Evolutionary conservation across 1,140 invertebrate species (phyloP).

Genomic region (Acarapis woodi): DNA sequence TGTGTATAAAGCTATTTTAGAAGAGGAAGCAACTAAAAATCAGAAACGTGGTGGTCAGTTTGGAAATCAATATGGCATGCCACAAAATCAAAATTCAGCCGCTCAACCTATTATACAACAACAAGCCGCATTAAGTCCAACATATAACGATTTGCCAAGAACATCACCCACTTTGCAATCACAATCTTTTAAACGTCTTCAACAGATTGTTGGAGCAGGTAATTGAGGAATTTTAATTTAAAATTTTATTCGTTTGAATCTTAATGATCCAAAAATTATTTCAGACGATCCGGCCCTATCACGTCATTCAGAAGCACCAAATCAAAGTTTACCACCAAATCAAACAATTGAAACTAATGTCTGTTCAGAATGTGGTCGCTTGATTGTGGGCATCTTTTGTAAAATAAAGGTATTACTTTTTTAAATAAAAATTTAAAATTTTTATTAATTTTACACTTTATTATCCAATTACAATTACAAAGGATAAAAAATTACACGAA

Average conservation of each 20-base stretch:
- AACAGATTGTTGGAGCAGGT: slow-evolving; percentile 3
- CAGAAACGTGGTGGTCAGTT: not conserved
- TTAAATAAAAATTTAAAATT: not conserved
- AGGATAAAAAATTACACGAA: slow-evolving; percentile 79
- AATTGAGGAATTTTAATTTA: too few relatives aligned
- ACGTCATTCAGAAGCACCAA: slow-evolving; percentile 31
- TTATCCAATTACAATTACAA: slow-evolving; percentile 23
- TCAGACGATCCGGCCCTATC: too few relatives aligned
- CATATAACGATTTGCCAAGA: too few relatives aligned
- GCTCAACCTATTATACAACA: too few relatives aligned
- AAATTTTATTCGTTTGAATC: too few relatives aligned
- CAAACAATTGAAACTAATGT: slow-evolving; percentile 35
- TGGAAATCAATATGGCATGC: not conserved
- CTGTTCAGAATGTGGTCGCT: slow-evolving; percentile 65
- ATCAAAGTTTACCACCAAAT: slow-evolving; percentile 15
- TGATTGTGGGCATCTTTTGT: slow-evolving; percentile 55
- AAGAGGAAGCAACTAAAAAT: slow-evolving; percentile 34
- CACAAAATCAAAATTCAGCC: not conserved
- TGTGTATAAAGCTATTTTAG: slow-evolving; percentile 67
- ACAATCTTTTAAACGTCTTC: slow-evolving; percentile 9
- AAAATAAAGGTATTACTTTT: slow-evolving; percentile 4
- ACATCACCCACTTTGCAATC: slow-evolving; percentile 8
- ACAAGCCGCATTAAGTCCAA: too few relatives aligned
- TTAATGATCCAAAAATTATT: too few relatives aligned
- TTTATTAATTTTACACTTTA: slow-evolving; percentile 1